Conservation (phyloP, 2,797 vertebrate species). For the Poeciliopsis infans region DNA sequence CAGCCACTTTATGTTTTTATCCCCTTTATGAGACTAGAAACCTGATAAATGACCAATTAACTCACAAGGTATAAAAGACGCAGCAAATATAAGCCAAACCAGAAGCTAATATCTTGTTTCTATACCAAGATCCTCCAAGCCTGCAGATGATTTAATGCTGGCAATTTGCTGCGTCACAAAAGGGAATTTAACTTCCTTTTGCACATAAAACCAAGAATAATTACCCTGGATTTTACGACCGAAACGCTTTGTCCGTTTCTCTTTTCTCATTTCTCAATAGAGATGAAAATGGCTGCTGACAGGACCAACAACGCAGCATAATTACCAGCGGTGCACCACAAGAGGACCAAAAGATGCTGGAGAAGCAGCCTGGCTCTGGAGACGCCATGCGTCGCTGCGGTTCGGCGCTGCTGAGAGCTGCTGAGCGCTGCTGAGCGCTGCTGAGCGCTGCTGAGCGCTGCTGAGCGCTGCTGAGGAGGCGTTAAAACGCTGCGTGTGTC, state of each 20-base stretch:
- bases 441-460: background rate
- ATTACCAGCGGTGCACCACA: conserved; percentile 42
- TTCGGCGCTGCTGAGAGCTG: background rate
- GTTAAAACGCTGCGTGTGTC: conserved; percentile 26
- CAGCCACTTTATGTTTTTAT: background rate
- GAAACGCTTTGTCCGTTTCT: conserved; percentile 35
- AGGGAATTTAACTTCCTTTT: conserved; percentile 42
- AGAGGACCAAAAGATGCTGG: conserved; percentile 56
- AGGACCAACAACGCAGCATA: conserved; percentile 56
- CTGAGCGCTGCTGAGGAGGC: background rate
- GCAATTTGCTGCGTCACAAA: conserved; percentile 49
- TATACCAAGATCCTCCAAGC: background rate
- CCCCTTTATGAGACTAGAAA: background rate
- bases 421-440: background rate
- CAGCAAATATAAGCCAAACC: background rate
- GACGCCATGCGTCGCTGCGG: conserved; percentile 7
- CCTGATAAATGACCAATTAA: background rate
- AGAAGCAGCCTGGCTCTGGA: conserved; percentile 34
- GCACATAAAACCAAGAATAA: conserved; percentile 62
- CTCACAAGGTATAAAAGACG: background rate
- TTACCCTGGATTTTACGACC: conserved; percentile 49
- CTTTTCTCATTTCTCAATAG: conserved; percentile 27
- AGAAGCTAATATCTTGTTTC: background rate
- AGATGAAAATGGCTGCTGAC: conserved; percentile 54
- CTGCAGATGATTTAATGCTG: conserved; percentile 30